Evolutionary conservation across 2,113 vertebrate genomes (phyloP).

Genomic region (Albula glossodonta): DNA sequence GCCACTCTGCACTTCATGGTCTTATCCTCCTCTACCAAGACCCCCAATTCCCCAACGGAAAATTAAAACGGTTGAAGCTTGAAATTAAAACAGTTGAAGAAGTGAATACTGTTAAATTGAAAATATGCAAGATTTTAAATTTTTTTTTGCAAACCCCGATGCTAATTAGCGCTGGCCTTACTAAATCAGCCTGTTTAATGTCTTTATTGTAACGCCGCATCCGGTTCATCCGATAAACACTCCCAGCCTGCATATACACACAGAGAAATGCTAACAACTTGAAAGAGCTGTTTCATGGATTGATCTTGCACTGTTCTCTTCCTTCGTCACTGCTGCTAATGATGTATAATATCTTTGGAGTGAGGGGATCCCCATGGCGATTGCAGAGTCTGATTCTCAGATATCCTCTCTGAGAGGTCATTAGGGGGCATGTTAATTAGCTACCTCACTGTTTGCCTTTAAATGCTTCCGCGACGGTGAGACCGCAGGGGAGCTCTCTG

Average conservation of each 20-base stretch:
- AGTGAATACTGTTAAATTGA: too few relatives aligned
- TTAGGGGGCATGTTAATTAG: not conserved
- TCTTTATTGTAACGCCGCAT: not conserved
- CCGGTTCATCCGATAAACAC: not conserved
- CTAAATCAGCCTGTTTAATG: not conserved
- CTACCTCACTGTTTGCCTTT: not conserved
- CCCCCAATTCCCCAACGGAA: too few relatives aligned
- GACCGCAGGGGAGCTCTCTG: not conserved
- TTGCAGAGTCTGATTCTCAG: not conserved
- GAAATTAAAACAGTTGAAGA: too few relatives aligned
- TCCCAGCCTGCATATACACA: not conserved
- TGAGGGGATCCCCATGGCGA: not conserved
- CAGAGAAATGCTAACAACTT: not conserved
- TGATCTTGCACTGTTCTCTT: not conserved
- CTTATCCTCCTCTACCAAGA: too few relatives aligned
- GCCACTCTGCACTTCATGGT: too few relatives aligned
- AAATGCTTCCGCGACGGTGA: too few relatives aligned
- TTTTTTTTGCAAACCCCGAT: too few relatives aligned
- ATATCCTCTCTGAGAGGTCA: not conserved
- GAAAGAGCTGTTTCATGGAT: not conserved
- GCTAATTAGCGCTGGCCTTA: too few relatives aligned
- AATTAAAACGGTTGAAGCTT: too few relatives aligned
- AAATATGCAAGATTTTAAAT: too few relatives aligned
- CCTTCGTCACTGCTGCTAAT: not conserved
- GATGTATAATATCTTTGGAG: not conserved